Conservation (phyloP, 2,113 vertebrate species). For the Microcebus griseorufus region DNA sequence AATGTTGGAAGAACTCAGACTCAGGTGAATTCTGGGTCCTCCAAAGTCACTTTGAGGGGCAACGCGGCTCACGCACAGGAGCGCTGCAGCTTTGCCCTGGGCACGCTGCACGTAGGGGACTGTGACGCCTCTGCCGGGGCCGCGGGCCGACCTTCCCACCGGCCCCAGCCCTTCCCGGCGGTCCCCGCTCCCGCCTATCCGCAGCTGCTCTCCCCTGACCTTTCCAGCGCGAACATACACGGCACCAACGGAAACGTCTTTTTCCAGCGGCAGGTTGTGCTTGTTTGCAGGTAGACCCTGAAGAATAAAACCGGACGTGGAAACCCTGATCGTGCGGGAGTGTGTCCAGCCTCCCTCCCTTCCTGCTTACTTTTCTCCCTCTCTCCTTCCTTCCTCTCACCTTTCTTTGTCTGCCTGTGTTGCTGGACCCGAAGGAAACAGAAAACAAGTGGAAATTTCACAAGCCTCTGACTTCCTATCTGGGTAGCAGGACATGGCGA, state of each 20-base stretch:
- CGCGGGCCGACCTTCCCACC: rapidly evolving
- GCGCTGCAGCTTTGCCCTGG: rapidly evolving
- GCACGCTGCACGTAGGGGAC: not conserved
- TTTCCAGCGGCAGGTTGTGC: not conserved
- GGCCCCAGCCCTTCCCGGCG: rapidly evolving
- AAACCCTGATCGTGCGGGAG: rapidly evolving
- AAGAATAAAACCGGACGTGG: not conserved
- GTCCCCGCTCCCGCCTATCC: no score
- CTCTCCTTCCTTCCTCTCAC: rapidly evolving
- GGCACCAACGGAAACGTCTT: not conserved
- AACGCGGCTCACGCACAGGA: rapidly evolving
- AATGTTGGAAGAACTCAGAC: not conserved
- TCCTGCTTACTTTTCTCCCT: rapidly evolving
- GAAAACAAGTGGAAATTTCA: not conserved
- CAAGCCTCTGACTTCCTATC: not conserved
- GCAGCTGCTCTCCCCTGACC: not conserved
- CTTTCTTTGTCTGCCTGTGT: rapidly evolving
- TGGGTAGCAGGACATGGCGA: not conserved
- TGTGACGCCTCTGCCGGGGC: rapidly evolving
- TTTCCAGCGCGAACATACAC: not conserved
- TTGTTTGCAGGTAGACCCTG: not conserved
- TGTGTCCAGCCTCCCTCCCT: no score
- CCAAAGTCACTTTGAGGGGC: not conserved
- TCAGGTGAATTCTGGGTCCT: not conserved
- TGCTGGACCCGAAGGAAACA: not conserved